Base-by-base conservation (phyloP, 2,113 vertebrate species). In the Ammospiza caudacuta region DNA sequence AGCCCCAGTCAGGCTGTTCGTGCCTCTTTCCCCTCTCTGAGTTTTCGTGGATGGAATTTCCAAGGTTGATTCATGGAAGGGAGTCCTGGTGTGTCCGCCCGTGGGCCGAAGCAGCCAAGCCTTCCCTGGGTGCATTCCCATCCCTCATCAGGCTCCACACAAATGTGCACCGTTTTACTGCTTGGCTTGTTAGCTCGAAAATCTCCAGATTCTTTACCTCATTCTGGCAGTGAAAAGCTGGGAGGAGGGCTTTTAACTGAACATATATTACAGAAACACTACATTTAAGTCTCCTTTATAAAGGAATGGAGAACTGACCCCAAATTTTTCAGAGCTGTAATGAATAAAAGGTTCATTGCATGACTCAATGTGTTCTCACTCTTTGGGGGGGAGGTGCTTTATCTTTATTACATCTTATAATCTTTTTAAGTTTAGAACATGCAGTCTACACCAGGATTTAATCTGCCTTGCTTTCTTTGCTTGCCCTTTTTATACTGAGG, bases 161-260 rank as follows among this genome's bases (percentile, higher is more conserved):
- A 86, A 93, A 76, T 13, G 49, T 77, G 37, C 63, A 76, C 74
- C n/a, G 12, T 76, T 95, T 94, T 82, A 95, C 77, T 80, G 74
- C 81, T 73, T 54, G n/a, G 41, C 66, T 91, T 95, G 66, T 78
- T 89, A 81, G 63, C 19, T 75, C 90, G 35, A 81, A 89, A 81
- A 74, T 23, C 69, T 90, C 68, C 83, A 92, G 61, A 90, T 92
- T 92, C 77, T 92, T 94, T 94, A 92, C 83, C 81, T 97, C 96
- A 95, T 92, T 94, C 87, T 93, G 86, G 89, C 90, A 92, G 13
- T 5, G 4, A 47, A 90, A 78, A 94, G 55, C 86, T 93, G 83
- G 86, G 89, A 95, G 94, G 89, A 94, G 61, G 37, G 80, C 57
- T 87, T 94, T 94, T 84, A 95, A 75, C 83, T 92, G 89, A 94